phyloP scores from a whole-genome alignment of 2,797 vertebrate genomes.

The Sebastes oblongus region DNA sequence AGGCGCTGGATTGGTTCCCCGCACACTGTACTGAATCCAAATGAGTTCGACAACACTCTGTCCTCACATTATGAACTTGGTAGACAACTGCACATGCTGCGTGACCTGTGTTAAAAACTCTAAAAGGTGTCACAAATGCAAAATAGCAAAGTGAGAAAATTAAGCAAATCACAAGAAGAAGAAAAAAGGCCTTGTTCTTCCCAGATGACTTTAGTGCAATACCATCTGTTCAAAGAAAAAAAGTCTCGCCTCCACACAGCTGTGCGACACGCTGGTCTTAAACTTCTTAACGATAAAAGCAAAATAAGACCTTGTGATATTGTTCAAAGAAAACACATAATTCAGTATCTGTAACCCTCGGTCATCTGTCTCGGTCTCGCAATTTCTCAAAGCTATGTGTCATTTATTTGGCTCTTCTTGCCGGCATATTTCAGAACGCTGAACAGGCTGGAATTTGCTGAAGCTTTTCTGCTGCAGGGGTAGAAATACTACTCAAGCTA shows the following conservation, averaged over 20 bases:
- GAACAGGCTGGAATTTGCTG: conserved; percentile 55
- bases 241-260: conserved; percentile 44
- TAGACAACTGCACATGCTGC: neutral
- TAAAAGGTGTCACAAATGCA: conserved; percentile 19
- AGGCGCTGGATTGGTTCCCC: conserved; percentile 31
- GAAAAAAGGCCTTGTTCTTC: conserved; percentile 28
- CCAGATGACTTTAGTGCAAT: conserved; percentile 41
- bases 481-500: conserved; percentile 55
- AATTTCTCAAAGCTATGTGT: conserved; percentile 44
- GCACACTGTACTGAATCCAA: conserved; percentile 46
- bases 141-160: conserved; percentile 39
- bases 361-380: conserved; percentile 50
- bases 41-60: conserved; percentile 27
- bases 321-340: conserved; percentile 53
- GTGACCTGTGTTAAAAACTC: neutral
- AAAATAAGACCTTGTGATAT: conserved; percentile 39
- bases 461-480: conserved; percentile 52
- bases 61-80: conserved; percentile 27
- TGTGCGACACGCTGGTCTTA: conserved; percentile 52
- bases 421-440: conserved; percentile 56
- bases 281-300: conserved; percentile 39
- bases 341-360: conserved; percentile 25
- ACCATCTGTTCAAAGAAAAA: conserved; percentile 64
- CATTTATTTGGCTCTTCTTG: conserved; percentile 58
- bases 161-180: conserved; percentile 45